Evolutionary conservation across 1,140 invertebrate species (phyloP).

Genomic region (Neocloeon triangulifer): DNA sequence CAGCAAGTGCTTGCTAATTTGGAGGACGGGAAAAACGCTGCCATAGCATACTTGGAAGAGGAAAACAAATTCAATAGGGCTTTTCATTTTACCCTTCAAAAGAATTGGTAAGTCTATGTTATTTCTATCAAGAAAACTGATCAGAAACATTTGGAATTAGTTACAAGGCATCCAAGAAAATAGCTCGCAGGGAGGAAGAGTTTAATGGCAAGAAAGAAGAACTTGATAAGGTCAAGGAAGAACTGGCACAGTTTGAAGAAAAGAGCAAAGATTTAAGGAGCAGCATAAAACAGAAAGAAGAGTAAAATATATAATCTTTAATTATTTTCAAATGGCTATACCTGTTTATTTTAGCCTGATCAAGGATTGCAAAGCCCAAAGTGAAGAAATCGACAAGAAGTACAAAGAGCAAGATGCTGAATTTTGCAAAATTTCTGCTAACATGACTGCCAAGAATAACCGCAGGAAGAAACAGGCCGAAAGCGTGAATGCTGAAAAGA

Average conservation of each 20-base stretch:
- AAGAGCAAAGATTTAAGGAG: slow-evolving; percentile 11
- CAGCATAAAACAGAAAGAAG: slow-evolving; percentile 24
- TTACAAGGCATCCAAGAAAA: too few species aligned
- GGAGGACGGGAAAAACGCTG: slow-evolving; percentile 67
- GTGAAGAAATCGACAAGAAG: slow-evolving; percentile 11
- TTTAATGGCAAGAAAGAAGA: slow-evolving; percentile 4
- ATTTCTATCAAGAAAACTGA: too few species aligned
- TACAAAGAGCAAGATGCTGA: slow-evolving; percentile 14
- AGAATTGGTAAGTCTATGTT: slow-evolving; percentile 10
- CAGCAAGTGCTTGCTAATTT: slow-evolving; percentile 76
- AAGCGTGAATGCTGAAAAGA: slow-evolving; percentile 16
- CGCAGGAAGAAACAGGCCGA: slow-evolving; percentile 18
- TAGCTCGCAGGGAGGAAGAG: too few species aligned
- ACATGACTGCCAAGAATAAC: slow-evolving; percentile 8
- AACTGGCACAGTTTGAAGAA: slow-evolving; percentile 6
- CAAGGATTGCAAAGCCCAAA: too few species aligned
- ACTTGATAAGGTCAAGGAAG: slow-evolving; percentile 6
- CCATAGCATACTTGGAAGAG: slow-evolving; percentile 52
- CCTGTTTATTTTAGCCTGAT: too few species aligned
- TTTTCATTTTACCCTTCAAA: slow-evolving; percentile 46
- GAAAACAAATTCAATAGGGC: slow-evolving; percentile 50
- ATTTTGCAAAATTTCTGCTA: slow-evolving; percentile 12
- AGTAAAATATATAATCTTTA: too few species aligned
- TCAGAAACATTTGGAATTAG: too few species aligned
- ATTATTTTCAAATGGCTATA: too few species aligned